Evolutionary conservation across 1,140 invertebrate species (phyloP), one percentile per base, ranked within the genome.

Genomic region (Magallana angulata): DNA sequence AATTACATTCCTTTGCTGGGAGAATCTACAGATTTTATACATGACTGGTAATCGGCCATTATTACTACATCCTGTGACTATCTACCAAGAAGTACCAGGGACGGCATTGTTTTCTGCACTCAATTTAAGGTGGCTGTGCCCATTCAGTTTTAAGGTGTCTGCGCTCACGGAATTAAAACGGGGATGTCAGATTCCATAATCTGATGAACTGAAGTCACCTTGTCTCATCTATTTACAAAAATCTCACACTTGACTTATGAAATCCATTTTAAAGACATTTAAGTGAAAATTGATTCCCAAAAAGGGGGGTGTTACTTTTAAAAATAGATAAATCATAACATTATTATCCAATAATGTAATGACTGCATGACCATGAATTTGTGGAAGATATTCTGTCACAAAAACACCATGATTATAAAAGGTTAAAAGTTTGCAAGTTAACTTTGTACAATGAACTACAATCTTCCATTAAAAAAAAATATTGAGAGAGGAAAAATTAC

Each of bases 221-320:
- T 11, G 11, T 36, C 24, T 71, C 68, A 71, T 71, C 68, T 30
- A 36, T 71, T 71, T 71, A 8, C 36, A 36, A 71, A 30, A 71
- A 71, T 71, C 68, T 71, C 24, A 71, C 68, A 71, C 68, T 71
- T 71, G 68, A 71, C 68, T 71, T 71, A 12, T 71, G 4, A 71
- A 30, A 71, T 18, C 68, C 60, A 62, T 30, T 9, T 71, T 18
- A 71, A 9, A 30, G 6, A 71, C 24, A 71, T 30, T 71, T 71
- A 11, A 30, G 68, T 30, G 11, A 30, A 71, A 18, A 71, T 71
- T 12, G 68, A 71, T 71, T 30, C 0, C 11, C 0, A 5, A 62
- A 62, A 71, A 30, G 68, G 24, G 68, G 24, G 30, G 36, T 36
- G 24, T 71, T 71, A 30, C 68, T 30, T 30, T 71, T 71, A 71